A percentile compares a stretch with the other conserved stretches of the same genome.
These are phyloP conservation scores for Acipenser transmontanus DNA, from an alignment of 2,797 vertebrate species.

Conservation along the genomic window DNA sequence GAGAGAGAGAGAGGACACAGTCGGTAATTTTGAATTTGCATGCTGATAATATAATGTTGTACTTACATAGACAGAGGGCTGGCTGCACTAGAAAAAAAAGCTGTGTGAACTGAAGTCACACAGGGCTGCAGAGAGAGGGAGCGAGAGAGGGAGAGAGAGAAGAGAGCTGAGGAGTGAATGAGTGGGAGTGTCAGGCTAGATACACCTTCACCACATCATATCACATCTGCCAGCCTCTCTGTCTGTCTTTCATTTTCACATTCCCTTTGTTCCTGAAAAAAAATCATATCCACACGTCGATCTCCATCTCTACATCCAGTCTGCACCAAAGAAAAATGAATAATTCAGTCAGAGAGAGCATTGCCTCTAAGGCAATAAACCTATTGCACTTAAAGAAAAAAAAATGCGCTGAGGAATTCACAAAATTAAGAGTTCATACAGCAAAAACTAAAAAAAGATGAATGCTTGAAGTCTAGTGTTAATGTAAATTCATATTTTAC, in stretches of 20 bases:
- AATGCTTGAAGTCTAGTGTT: constrained; percentile 10
- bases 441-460: constrained; percentile 6
- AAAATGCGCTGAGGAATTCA: not conserved
- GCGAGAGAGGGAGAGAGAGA: constrained; percentile 48
- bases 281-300: constrained; percentile 72
- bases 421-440: not conserved
- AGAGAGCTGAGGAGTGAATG: constrained; percentile 33
- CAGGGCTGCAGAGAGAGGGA: constrained; percentile 76
- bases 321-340: constrained; percentile 74
- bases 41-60: constrained; percentile 76
- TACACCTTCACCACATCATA: constrained; percentile 78
- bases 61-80: constrained; percentile 90
- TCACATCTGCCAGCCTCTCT: constrained; percentile 77
- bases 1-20: constrained; percentile 30
- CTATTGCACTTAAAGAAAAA: constrained; percentile 56
- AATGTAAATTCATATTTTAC: no score
- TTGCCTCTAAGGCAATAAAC: constrained; percentile 70
- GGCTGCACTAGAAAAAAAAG: constrained; percentile 79
- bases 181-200: constrained; percentile 71
- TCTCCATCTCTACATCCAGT: constrained; percentile 73
- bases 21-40: constrained; percentile 60
- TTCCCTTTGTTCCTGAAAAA: constrained; percentile 74
- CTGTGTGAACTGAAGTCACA: constrained; percentile 85
- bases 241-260: constrained; percentile 79
- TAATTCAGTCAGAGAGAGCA: constrained; percentile 75